Percentiles rank a stretch among this genome's conserved stretches.
These are phyloP conservation scores for Pollicipes pollicipes DNA, from an alignment of 1,140 invertebrate species.

Conservation along the genomic window DNA sequence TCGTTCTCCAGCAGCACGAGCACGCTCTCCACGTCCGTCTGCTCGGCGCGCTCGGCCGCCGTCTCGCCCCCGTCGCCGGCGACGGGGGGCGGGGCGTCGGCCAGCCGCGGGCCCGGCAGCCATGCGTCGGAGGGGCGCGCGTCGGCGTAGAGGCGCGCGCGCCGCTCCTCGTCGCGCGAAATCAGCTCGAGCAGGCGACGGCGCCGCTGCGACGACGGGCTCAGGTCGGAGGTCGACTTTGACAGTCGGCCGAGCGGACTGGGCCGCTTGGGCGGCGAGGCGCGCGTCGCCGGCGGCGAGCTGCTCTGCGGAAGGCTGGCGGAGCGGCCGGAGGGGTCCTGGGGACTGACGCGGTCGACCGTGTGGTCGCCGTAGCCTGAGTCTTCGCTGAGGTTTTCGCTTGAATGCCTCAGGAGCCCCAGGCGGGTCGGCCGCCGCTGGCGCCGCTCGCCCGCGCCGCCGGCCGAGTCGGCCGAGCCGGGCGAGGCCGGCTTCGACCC, in stretches of 20 bases:
- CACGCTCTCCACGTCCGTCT: not conserved
- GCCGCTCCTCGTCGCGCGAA: not conserved
- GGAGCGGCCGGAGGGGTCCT: not conserved
- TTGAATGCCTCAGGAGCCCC: not conserved
- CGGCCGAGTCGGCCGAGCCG: no score
- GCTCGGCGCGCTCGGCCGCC: not conserved
- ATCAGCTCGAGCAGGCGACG: not conserved
- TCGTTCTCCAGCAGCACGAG: not conserved
- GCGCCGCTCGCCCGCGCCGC: no score
- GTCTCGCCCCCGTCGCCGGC: not conserved
- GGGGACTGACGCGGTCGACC: not conserved
- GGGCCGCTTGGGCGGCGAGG: not conserved
- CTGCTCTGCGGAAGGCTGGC: not conserved
- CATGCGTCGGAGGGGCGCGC: not conserved
- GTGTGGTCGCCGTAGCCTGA: constrained; percentile 2
- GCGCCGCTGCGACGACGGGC: not conserved
- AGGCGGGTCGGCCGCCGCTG: no score
- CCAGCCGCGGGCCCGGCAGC: not conserved
- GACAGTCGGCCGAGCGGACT: not conserved
- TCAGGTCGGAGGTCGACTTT: not conserved
- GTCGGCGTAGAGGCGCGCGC: not conserved
- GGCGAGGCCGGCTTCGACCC: no score
- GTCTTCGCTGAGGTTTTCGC: constrained; percentile 5
- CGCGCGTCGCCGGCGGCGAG: no score
- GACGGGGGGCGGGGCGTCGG: not conserved